Conservation (phyloP, 2,113 vertebrate species). For the Blennius ocellaris region DNA sequence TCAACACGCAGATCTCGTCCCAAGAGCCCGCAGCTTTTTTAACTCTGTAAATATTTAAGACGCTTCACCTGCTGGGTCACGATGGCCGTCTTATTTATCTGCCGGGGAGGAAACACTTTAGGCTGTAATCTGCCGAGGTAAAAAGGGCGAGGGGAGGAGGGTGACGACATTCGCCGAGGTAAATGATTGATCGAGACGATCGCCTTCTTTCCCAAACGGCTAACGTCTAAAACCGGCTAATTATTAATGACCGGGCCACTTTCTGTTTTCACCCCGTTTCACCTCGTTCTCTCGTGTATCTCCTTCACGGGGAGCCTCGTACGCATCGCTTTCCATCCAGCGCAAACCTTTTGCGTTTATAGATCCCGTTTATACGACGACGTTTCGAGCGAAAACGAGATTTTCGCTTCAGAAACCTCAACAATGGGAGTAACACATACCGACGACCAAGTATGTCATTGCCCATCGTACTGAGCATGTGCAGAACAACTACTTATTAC, state of each 20-base stretch:
- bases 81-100: slow-evolving; percentile 10
- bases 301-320: background rate
- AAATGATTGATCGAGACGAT: slow-evolving; percentile 49
- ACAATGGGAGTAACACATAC: too few relatives aligned
- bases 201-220: background rate
- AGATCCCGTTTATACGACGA: too few relatives aligned
- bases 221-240: too few relatives aligned
- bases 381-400: too few relatives aligned
- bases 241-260: slow-evolving; percentile 53
- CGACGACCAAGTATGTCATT: too few relatives aligned
- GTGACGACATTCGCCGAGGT: slow-evolving; percentile 11
- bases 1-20: slow-evolving; percentile 25
- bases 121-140: background rate
- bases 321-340: background rate
- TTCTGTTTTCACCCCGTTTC: slow-evolving; percentile 44
- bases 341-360: slow-evolving; percentile 7
- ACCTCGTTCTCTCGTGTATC: background rate
- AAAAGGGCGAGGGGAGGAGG: background rate
- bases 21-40: slow-evolving; percentile 13
- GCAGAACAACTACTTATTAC: too few relatives aligned
- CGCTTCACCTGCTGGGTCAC: background rate
- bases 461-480: too few relatives aligned
- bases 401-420: too few relatives aligned
- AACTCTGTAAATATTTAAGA: slow-evolving; percentile 44
- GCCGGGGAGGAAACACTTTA: background rate